Evolutionary conservation across 1,140 invertebrate genomes (phyloP).

Genomic region (Drosophila burlai): DNA sequence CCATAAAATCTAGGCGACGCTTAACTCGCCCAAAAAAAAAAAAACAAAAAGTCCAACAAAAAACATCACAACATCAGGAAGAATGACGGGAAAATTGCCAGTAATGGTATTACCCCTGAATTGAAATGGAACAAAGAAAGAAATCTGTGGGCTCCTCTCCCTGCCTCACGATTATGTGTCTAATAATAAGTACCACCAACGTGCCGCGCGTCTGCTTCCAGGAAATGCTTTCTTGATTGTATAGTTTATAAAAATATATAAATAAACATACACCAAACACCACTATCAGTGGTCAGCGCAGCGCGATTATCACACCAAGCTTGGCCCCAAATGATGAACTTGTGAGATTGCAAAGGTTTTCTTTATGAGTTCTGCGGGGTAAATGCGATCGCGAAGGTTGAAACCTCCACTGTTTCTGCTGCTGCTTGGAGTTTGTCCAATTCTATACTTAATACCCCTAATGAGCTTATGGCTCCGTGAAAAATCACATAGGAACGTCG

Average conservation of each 20-base stretch:
- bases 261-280: not conserved
- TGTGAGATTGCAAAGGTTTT: conserved; percentile 3
- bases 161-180: conserved; percentile 7
- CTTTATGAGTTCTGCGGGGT: not conserved
- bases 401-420: not conserved
- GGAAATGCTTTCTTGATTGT: conserved; percentile 12
- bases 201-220: not conserved
- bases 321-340: conserved; percentile 30
- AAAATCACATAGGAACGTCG: conserved; percentile 28
- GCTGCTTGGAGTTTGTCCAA: not conserved
- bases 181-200: conserved; percentile 5
- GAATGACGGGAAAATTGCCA: conserved; percentile 27
- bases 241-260: conserved; percentile 5
- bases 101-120: conserved; percentile 35
- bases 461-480: conserved; percentile 29
- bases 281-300: conserved; percentile 9
- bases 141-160: conserved; percentile 1
- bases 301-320: conserved; percentile 2
- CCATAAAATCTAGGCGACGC: conserved; percentile 64
- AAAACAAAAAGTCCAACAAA: not conserved
- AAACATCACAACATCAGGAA: conserved; percentile 21
- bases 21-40: conserved; percentile 16
- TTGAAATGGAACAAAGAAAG: conserved; percentile 35
- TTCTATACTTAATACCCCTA: conserved; percentile 25
- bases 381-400: conserved; percentile 22